These are phyloP conservation scores for Poeciliopsis turneri DNA, from an alignment of 2,797 vertebrate species.

Conservation along the genomic window DNA sequence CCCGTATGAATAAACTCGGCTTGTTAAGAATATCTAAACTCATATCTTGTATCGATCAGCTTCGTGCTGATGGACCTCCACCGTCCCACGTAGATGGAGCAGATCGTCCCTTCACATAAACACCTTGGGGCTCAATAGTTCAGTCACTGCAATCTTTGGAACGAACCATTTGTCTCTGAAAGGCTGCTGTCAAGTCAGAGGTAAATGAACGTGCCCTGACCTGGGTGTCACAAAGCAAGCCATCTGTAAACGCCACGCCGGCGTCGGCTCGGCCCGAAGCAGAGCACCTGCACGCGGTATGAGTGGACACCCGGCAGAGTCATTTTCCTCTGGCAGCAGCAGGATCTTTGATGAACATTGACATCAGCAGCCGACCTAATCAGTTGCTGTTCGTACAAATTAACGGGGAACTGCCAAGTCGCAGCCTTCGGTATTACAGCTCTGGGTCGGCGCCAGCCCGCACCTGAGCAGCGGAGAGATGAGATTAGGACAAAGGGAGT, in stretches of 20 bases:
- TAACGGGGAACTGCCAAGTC: conserved; percentile 21
- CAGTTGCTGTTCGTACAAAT: conserved; percentile 20
- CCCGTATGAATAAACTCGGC: background rate
- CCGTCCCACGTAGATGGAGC: background rate
- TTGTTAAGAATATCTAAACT: background rate
- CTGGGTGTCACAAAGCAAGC: conserved; percentile 47
- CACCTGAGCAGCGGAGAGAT: background rate
- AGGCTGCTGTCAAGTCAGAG: conserved; percentile 14
- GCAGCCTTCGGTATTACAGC: conserved; percentile 20
- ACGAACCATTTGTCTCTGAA: conserved; percentile 33
- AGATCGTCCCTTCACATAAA: background rate
- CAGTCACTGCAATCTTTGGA: conserved; percentile 37
- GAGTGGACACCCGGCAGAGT: conserved; percentile 20
- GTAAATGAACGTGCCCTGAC: conserved; percentile 44
- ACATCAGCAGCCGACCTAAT: conserved; percentile 31
- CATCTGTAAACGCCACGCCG: conserved; percentile 40
- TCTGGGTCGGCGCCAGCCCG: conserved; percentile 13
- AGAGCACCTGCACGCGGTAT: conserved; percentile 17
- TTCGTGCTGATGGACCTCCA: background rate
- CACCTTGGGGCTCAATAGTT: conserved; percentile 10
- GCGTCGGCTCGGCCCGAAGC: conserved; percentile 24
- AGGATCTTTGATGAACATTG: conserved; percentile 43
- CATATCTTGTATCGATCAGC: background rate
- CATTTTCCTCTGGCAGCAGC: conserved; percentile 39
- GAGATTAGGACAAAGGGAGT: background rate